Base-by-base conservation (phyloP, 53 echinoderm and acorn worm species). In the Hippasteria phrygiana region DNA sequence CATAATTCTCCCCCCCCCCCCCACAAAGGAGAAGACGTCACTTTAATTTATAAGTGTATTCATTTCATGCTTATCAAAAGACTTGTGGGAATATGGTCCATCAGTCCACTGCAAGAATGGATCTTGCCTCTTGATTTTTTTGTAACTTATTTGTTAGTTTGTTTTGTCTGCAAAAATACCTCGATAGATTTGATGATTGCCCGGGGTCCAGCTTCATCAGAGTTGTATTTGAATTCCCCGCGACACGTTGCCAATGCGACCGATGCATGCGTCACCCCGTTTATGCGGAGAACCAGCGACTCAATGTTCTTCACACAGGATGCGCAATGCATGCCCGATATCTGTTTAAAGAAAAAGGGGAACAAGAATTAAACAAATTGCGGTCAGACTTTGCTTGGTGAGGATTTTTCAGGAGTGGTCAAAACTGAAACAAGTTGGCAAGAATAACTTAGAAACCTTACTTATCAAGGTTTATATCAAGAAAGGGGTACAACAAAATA, bases 261-360 rank as follows among this genome's bases (percentile, higher is more conserved):
- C 62, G 99, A 89, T 4, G 96, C 99, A 47, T 88, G 83, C 77
- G 76, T 85, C 59, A 99, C 96, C 4, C 99, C 99, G 11, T 62
- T 73, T 16, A 92, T 83, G 33, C 75, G 65, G 16, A 75, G 73
- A 0, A 87, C 82, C 7, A 94, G 55, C 10, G 79, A 65, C 76
- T 99, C 99, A 73, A 99, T 96, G 82, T 87, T 90, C 26, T 82
- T 85, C 11, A 99, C 96, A 55, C 99, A 99, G 34, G 94, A 94
- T 33, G 96, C 67, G 90, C 99, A 99, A 5, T 71, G 73, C 99
- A 99, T 99, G 14, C 96, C 96, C 4, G 75, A 73, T 17, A 99
- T 99, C 99, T 99, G 74, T 1, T 48, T 53, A 33, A 56, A 66
- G 16, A 31, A 48, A 65, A 39, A 54, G 59, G 40, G 20, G 84